phyloP scores from a whole-genome alignment of 2,113 vertebrate genomes.

The Sinocyclocheilus rhinocerous region DNA sequence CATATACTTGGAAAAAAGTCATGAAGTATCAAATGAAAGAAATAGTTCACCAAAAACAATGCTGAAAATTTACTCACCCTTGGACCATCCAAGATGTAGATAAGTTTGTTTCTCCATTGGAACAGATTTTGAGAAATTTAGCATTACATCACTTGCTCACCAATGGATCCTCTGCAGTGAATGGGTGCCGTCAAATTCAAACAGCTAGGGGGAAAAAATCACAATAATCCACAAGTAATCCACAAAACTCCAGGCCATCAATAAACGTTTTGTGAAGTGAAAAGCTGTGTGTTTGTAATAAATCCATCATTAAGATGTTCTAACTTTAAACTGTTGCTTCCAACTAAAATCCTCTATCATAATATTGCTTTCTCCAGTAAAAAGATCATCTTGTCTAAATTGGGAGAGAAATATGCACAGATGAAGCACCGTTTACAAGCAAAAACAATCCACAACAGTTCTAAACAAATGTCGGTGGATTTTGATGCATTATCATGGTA shows the following conservation, averaged over 20 bases:
- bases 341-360: background rate
- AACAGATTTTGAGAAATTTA: background rate
- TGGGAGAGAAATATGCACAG: background rate
- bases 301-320: background rate
- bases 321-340: background rate
- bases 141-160: background rate
- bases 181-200: background rate
- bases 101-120: no score
- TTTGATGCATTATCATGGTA: background rate
- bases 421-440: no score
- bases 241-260: background rate
- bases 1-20: background rate
- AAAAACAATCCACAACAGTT: no score
- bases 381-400: background rate
- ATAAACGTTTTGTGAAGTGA: background rate
- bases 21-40: background rate
- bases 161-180: background rate
- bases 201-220: background rate
- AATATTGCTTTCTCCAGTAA: background rate
- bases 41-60: background rate
- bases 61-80: no score
- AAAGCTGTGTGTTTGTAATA: background rate
- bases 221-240: background rate
- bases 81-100: background rate
- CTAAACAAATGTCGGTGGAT: no score